Base-by-base conservation (phyloP, 2,113 vertebrate species). In the Crotalus helleri region DNA sequence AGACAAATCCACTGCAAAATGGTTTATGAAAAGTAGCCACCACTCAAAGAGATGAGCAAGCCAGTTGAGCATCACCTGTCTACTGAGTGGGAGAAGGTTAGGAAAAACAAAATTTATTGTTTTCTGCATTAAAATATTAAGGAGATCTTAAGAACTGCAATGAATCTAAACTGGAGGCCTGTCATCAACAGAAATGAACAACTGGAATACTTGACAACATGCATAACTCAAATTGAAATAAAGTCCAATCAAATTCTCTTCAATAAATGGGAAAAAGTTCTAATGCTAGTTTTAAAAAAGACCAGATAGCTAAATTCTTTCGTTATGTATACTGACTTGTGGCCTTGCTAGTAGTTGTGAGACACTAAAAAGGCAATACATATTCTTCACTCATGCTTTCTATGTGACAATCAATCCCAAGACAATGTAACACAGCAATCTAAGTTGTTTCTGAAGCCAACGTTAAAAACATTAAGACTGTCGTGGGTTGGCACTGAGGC, bases 81-180 rank as follows among this genome's bases (percentile, higher is more conserved):
- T 58, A 0, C 86, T 74, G 94, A 95, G 97, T 97, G 96, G 96
- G 90, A 97, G 97, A 96, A 96, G 97, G 96, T 95, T 96, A 97
- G 95, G 96, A 96, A 96, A 98, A 97, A 96, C 90, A 53, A 96
- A 97, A 98, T 98, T 97, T 98, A 98, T 98, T 96, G 97, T 97
- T 92, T 61, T 88, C 94, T 96, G 97, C 97, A 97, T 97, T 97
- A 98, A 97, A 98, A 97, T 97, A 97, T 97, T 98, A 97, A 97
- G 97, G 96, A 96, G 94, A 96, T 96, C 55, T 97, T 95, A 98
- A 97, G 97, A 98, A 97, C 91, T 87, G 97, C 97, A 96, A 96
- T 98, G 97, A 98, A 98, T 98, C 97, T 98, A 96, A 97, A 93
- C 94, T 89, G n/a, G 88, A 94, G 89, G 94, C 94, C 97, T 98